Base-by-base conservation (phyloP, 2,797 vertebrate genomes). In the Champsocephalus gunnari region DNA sequence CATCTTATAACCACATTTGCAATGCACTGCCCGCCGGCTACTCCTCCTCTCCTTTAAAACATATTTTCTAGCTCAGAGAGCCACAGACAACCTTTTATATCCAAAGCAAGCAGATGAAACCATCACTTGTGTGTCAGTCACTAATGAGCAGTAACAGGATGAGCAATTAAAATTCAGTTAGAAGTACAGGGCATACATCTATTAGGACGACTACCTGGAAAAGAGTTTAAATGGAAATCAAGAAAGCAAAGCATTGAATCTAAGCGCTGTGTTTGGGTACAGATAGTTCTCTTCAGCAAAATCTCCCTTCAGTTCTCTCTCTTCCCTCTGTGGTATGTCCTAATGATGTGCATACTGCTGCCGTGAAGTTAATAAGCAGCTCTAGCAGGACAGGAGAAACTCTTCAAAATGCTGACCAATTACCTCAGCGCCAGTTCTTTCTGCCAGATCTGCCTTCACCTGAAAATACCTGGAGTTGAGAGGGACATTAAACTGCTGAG, bases 1-100 rank as follows among this genome's bases (percentile, higher is more conserved):
- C 94, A 93, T 96, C 95, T 95, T 94, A 93, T 93, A 78, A 92
- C 95, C 96, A 96, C 92, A 95, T 96, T 96, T 94, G 81, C 75
- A 64, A 92, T 87, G 89, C 67, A 66, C 75, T 71, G 67, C 71
- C 83, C 84, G 69, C 64, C 48, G 85, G 89, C 90, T 77, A 82
- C 80, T 77, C 75, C 55, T 9, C 53, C 57, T 77, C 60, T 79
- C 41, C 59, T 77, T 81, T 79, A 79, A 87, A 77, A 81, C 73
- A 67, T 73, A 66, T 84, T 75, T 58, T 68, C 34, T 77, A 58
- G 77, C 70, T 67, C 65, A 60, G 65, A 77, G 44, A 73, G 59
- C 53, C 32, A 58, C 54, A 14, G 57, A 77, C 1, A 50, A 28
- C 21, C 73, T 86, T 84, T 73, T 61, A 73, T 82, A 74, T 73